These are phyloP conservation scores for Cossypha polioptera DNA, from an alignment of 2,797 vertebrate genomes.

Conservation along the genomic window DNA sequence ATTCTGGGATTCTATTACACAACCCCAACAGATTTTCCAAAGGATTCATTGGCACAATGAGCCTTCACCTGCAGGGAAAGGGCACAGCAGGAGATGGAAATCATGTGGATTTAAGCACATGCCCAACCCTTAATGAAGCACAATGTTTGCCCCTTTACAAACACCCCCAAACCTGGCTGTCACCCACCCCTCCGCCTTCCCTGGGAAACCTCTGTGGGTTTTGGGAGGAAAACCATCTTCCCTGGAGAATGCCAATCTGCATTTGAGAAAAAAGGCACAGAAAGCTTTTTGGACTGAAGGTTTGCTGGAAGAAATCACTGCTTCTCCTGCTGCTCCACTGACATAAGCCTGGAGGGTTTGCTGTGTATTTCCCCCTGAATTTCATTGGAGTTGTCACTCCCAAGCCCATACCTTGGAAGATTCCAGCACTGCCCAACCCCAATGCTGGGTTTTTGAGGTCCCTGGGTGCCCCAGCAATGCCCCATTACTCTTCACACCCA, in stretches of 20 bases:
- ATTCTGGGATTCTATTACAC: background rate
- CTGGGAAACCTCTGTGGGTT: background rate
- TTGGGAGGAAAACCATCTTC: background rate
- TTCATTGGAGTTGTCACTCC: background rate
- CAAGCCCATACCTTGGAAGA: fast-evolving
- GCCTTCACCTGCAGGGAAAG: background rate
- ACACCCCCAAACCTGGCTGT: background rate
- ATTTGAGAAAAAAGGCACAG: background rate
- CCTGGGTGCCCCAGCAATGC: background rate
- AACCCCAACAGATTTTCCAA: background rate
- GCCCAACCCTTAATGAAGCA: background rate
- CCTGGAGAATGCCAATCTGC: background rate
- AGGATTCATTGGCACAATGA: background rate
- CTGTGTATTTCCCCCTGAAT: background rate
- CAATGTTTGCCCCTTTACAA: background rate
- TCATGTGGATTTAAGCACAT: background rate
- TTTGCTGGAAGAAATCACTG: background rate
- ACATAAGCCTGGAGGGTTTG: background rate
- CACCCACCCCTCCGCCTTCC: background rate
- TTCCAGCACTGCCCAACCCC: background rate
- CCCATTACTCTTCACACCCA: background rate
- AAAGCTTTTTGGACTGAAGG: background rate
- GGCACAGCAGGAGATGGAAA: background rate
- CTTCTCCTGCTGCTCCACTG: background rate
- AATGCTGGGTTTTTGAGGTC: background rate